These are phyloP conservation scores for Leptarthrus brevirostris DNA, from an alignment of 2,888 invertebrate species.

Conservation along the genomic window DNA sequence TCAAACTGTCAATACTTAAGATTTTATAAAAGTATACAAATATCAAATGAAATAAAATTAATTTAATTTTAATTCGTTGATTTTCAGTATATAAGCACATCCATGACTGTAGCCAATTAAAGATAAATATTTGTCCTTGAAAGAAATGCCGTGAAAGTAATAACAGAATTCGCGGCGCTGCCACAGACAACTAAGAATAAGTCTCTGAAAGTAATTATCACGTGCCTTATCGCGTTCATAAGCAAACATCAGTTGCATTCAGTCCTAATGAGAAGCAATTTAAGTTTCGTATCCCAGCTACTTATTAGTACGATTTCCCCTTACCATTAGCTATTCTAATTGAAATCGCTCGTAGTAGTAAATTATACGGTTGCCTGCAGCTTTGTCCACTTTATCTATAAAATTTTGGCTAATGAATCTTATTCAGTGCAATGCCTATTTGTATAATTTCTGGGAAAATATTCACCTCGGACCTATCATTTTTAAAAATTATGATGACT, in stretches of 20 bases:
- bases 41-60: too few relatives aligned
- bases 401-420: slow-evolving; percentile 34
- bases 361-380: slow-evolving; percentile 20
- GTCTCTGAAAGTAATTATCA: slow-evolving; percentile 26
- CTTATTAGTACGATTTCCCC: slow-evolving; percentile 38
- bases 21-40: too few relatives aligned
- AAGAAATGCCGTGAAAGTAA: slow-evolving; percentile 22
- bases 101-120: slow-evolving; percentile 30
- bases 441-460: slow-evolving; percentile 33
- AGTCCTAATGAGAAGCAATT: slow-evolving; percentile 37
- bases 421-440: slow-evolving; percentile 21
- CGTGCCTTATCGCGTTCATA: slow-evolving; percentile 32
- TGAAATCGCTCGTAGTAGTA: slow-evolving; percentile 10
- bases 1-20: too few relatives aligned
- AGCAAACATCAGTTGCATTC: slow-evolving; percentile 7
- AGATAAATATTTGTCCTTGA: slow-evolving; percentile 13
- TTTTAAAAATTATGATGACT: slow-evolving; percentile 35
- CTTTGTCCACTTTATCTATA: slow-evolving; percentile 20
- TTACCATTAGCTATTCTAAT: slow-evolving; percentile 27
- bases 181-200: background rate
- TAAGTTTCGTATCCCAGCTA: slow-evolving; percentile 20
- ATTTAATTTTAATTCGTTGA: too few relatives aligned
- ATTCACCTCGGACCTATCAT: slow-evolving; percentile 20
- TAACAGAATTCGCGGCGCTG: background rate
- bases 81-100: too few relatives aligned